Base-by-base conservation (phyloP, 1,140 invertebrate genomes). In the Hycleus cichorii region DNA sequence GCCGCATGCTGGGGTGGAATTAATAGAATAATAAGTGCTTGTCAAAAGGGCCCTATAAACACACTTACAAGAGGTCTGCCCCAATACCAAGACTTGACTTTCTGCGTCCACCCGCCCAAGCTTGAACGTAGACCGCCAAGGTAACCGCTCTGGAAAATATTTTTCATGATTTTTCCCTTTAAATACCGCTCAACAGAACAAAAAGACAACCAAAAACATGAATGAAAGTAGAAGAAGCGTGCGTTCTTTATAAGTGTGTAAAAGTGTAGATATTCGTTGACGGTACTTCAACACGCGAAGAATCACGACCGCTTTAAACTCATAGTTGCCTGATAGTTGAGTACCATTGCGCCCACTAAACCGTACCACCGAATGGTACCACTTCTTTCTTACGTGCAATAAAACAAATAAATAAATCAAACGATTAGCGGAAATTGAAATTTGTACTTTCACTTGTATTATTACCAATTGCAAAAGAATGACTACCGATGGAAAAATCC, bases 41-140 rank as follows among this genome's bases (percentile, higher is more conserved):
- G 49, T 45, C 32, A 32, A 61, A 18, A 65, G 60, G 64, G 60
- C 58, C 67, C 67, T 64, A 64, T 32, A 32, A 32, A 32, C 32
- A 32, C 53, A 91, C 89, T 91, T 91, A 91, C 89, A 82, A 91
- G 87, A 86, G 89, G 88, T 84, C 87, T 88, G 84, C 89, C 89
- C 89, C 88, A 91, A 86, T 92, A 92, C 89, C 89, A 92, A 81
- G 88, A 91, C 83, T 91, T 92, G 80, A 91, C 88, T 85, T 89
- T 89, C 84, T 91, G 88, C 79, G 89, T 92, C 82, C 89, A 88
- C 81, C 89, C 89, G 83, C 88, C 89, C 78, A 91, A 86, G 80
- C 89, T 89, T 79, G 86, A 88, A 78, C 87, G 87, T 80, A 90
- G 87, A 80, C 88, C 88, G 81, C 88, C 89, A 80, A 91, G 86